Base-by-base conservation (phyloP, 1,140 invertebrate genomes). In the Anthonomus grandis region DNA sequence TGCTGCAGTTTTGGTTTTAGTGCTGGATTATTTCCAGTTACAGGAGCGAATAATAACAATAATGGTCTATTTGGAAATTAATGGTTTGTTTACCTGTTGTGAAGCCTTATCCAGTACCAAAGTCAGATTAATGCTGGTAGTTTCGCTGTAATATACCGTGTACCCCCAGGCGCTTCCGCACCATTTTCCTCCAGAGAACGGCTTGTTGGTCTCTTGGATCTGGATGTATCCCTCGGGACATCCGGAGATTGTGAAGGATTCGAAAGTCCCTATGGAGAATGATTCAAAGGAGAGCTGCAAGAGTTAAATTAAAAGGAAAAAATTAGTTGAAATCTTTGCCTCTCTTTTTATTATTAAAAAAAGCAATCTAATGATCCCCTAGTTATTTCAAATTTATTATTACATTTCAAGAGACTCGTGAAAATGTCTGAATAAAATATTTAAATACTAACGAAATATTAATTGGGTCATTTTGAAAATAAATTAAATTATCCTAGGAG, bases 81-180 rank as follows among this genome's bases (percentile, higher is more conserved):
- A n/a, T n/a, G n/a, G n/a, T n/a, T n/a, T n/a, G 55, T 60, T 66
- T 73, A 87, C 86, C 84, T 87, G 84, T 74, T 86, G 86, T 51
- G 83, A 85, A 34, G 89, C 73, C 62, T 82, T 81, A 57, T 83
- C 81, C 19, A 91, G 73, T 65, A 81, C 77, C 34, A 90, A 75
- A 15, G 87, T 86, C 65, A 91, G 75, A 70, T 89, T 89, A 57
- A 91, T 83, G 51, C 85, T 87, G 52, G 81, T 75, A 17, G 86
- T 88, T 74, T 91, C 88, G 71, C 86, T 89, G 76, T 90, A 91
- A 75, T 90, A 91, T 21, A 90, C 87, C 0, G 87, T 89, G 72
- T 89, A 89, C 19, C 88, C 87, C 86, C 87, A 89, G 4, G 87
- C 86, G 31, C 85, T 87, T 13, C 89, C 89, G 67, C 89, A 90